These are phyloP conservation scores for Nymphalis polychloros DNA, from an alignment of 2,888 invertebrate species.

Conservation along the genomic window DNA sequence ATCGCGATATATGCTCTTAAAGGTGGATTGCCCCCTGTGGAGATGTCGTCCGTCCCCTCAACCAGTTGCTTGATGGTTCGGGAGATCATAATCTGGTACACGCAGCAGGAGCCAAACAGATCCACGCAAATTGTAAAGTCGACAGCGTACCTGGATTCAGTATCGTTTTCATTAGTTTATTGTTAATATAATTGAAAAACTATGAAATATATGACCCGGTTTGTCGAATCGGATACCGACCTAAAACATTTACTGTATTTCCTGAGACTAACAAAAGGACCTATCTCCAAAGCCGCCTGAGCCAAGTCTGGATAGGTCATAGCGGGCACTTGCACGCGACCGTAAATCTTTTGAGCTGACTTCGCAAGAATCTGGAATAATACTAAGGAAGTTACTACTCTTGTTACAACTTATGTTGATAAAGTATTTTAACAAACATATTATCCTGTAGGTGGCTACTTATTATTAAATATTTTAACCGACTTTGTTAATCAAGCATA, in stretches of 20 bases:
- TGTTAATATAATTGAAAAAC: background rate
- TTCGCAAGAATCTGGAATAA: slow-evolving; percentile 48
- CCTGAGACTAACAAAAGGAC: slow-evolving; percentile 47
- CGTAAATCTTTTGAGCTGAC: slow-evolving; percentile 58
- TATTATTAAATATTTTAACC: no score
- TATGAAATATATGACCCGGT: no score
- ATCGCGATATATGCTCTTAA: slow-evolving; percentile 44
- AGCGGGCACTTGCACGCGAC: slow-evolving; percentile 45
- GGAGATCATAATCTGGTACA: slow-evolving; percentile 52
- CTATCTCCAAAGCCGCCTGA: slow-evolving; percentile 46
- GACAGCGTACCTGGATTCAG: slow-evolving; percentile 46
- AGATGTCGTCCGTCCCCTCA: slow-evolving; percentile 40
- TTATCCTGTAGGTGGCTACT: no score
- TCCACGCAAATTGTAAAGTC: slow-evolving; percentile 49
- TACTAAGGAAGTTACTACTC: background rate
- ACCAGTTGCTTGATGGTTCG: slow-evolving; percentile 52
- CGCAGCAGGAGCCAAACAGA: slow-evolving; percentile 54
- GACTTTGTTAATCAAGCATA: no score
- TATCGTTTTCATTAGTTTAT: background rate
- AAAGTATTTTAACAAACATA: no score
- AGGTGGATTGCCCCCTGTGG: slow-evolving; percentile 37
- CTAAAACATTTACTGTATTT: slow-evolving; percentile 47
- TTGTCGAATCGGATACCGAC: slow-evolving; percentile 39
- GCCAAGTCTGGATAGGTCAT: slow-evolving; percentile 60
- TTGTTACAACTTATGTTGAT: no score